Evolutionary conservation across 2,113 vertebrate genomes (phyloP).

Genomic region (Elgaria multicarinata): DNA sequence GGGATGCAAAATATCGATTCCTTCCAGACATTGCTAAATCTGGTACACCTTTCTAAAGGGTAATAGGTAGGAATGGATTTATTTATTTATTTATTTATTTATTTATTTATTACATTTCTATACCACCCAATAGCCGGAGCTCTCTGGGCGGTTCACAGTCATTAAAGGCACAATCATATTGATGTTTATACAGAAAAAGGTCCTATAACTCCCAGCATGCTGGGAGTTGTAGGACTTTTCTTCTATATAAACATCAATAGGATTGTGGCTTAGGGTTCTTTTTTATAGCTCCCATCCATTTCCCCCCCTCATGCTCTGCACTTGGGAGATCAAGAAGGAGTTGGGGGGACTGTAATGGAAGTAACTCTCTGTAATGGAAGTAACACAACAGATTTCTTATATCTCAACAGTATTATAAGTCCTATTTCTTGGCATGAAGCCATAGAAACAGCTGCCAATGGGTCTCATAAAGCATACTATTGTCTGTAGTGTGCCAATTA

Average conservation of each 20-base stretch:
- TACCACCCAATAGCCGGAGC: no score
- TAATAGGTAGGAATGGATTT: no score
- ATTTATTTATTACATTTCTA: no score
- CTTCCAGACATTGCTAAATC: neutral
- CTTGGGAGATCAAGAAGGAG: neutral
- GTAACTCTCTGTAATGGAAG: neutral
- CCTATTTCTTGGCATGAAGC: neutral
- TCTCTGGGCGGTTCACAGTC: neutral
- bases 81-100: no score
- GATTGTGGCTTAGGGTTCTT: neutral
- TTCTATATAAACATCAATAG: no score
- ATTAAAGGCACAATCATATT: no score
- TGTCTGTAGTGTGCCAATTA: slow-evolving; percentile 23
- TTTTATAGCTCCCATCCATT: neutral
- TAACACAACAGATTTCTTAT: neutral
- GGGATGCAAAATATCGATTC: neutral
- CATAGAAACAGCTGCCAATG: neutral
- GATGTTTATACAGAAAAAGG: no score
- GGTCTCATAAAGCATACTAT: neutral
- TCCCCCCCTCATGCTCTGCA: neutral
- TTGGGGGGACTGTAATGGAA: neutral
- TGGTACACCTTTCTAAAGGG: neutral
- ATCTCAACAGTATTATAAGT: neutral
- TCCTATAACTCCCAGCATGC: no score
- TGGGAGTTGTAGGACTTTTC: no score